Evolutionary conservation across 2,113 vertebrate species (phyloP).

Genomic region (Galeopterus variegatus): DNA sequence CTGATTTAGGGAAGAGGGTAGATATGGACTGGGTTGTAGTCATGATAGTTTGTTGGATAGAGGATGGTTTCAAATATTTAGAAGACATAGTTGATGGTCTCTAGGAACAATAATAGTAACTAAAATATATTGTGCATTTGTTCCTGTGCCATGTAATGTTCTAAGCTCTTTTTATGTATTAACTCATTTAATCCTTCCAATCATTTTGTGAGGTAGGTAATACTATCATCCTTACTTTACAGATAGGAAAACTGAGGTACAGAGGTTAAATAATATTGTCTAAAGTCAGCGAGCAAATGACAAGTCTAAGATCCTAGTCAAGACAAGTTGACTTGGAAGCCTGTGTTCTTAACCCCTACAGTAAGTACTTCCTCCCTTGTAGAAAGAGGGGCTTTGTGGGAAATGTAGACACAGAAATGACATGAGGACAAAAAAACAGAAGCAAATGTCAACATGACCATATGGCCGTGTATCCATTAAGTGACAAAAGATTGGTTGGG

Average conservation of each 20-base stretch:
- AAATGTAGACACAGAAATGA: conserved; percentile 56
- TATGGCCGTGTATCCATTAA: conserved; percentile 27
- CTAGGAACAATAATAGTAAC: conserved; percentile 48
- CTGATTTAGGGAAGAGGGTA: background rate
- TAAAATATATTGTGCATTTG: background rate
- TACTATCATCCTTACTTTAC: background rate
- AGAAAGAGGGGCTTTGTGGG: conserved; percentile 3
- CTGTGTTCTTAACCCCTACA: background rate
- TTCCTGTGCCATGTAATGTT: background rate
- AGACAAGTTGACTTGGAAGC: conserved; percentile 36
- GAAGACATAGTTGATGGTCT: conserved; percentile 1
- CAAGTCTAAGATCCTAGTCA: background rate
- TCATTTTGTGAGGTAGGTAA: background rate
- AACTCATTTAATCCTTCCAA: background rate
- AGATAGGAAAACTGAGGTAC: conserved; percentile 3
- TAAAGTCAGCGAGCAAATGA: conserved; percentile 27
- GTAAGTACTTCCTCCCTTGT: background rate
- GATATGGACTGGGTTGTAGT: background rate
- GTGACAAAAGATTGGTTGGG: conserved; percentile 22
- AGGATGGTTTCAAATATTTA: background rate
- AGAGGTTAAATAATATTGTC: conserved; percentile 36
- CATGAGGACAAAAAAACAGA: conserved; percentile 38
- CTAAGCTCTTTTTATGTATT: background rate
- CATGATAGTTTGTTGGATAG: background rate
- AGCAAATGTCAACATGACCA: conserved; percentile 12